phyloP scores from a whole-genome alignment of 37 sponge, comb jelly and placozoan genomes.

The Oscarella lobularis region DNA sequence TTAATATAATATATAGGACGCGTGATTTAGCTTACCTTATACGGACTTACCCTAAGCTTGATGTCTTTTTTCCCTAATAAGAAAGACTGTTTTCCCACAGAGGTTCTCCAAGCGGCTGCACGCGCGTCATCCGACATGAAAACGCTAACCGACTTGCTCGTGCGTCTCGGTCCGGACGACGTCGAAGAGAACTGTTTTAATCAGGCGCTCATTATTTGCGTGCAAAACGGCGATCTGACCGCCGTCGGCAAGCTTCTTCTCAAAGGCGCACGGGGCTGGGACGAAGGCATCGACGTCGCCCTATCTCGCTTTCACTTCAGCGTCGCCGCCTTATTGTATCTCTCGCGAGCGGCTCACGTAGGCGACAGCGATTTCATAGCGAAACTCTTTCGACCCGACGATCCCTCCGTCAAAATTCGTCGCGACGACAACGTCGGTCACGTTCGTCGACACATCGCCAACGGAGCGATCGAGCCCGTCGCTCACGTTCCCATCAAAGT shows the following conservation, averaged over 20 bases:
- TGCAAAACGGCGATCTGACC: neutral
- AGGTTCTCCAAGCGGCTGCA: neutral
- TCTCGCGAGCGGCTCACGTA: neutral
- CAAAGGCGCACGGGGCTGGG: neutral
- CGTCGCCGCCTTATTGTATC: neutral
- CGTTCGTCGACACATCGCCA: constrained; percentile 22
- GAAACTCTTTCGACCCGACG: neutral
- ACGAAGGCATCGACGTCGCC: neutral
- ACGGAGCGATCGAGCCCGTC: constrained; percentile 40
- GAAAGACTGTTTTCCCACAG: neutral
- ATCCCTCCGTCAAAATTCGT: neutral
- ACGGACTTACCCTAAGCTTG: no score
- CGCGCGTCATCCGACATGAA: no score
- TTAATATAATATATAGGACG: neutral
- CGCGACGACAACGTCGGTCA: constrained; percentile 37
- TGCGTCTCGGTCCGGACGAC: no score
- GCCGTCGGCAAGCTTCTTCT: neutral
- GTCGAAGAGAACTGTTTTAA: neutral
- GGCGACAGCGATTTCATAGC: neutral
- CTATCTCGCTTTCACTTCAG: neutral
- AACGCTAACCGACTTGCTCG: no score
- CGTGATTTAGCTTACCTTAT: no score
- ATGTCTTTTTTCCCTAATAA: no score
- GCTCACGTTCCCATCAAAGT: constrained; percentile 57
- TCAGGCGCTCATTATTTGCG: neutral